These are phyloP conservation scores for Toxostoma redivivum DNA, from an alignment of 2,113 vertebrate species.

Conservation along the genomic window DNA sequence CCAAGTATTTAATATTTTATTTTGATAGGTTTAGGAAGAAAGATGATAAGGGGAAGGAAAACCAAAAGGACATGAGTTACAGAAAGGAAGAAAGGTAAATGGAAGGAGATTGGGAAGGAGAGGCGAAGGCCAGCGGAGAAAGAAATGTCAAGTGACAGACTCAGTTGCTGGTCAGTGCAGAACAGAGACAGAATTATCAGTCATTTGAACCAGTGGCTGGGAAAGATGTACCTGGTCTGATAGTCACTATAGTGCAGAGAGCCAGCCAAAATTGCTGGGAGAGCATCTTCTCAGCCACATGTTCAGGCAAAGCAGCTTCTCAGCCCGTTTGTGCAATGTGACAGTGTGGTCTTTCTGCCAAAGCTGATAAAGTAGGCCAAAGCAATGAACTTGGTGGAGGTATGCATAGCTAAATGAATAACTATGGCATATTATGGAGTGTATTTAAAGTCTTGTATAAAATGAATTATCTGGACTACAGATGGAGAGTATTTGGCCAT, in stretches of 20 bases:
- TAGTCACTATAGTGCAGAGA: not conserved
- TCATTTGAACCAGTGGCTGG: not conserved
- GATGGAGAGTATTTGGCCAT: not conserved
- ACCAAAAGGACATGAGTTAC: not conserved
- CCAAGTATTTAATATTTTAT: not conserved
- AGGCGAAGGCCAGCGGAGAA: not conserved
- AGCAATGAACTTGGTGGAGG: not conserved
- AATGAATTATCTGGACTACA: not conserved
- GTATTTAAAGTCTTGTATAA: not conserved
- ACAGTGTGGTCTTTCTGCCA: not conserved
- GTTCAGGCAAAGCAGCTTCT: not conserved
- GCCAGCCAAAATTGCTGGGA: not conserved
- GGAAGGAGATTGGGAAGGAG: not conserved
- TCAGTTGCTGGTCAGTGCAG: not conserved
- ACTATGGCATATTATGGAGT: not conserved
- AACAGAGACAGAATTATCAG: not conserved
- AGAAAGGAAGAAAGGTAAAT: not conserved
- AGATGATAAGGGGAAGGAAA: not conserved
- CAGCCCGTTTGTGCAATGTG: accelerated
- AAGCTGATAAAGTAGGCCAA: not conserved
- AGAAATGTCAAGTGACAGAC: not conserved
- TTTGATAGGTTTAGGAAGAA: not conserved
- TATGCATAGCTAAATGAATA: not conserved
- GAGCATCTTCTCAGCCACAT: not conserved
- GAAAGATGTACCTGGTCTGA: not conserved